Percentiles rank a stretch among this genome's conserved stretches.
Conservation (phyloP, 2,113 vertebrate species). For the Laterallus jamaicensis region DNA sequence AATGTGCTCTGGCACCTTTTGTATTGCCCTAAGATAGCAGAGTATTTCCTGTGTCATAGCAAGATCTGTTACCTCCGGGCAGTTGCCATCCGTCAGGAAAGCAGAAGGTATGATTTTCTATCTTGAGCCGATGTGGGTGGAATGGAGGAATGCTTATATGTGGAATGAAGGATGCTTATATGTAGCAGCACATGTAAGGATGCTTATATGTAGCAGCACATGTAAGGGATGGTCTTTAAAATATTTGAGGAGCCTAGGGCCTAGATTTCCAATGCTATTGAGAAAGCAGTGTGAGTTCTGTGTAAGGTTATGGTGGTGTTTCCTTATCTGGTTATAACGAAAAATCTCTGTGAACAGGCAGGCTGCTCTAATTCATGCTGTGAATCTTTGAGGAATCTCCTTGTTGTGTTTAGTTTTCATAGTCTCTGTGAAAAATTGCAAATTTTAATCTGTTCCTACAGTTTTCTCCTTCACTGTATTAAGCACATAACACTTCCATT, state of each 20-base stretch:
- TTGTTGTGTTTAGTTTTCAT: background rate
- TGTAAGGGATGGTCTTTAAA: background rate
- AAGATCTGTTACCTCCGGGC: background rate
- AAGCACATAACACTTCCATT: background rate
- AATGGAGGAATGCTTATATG: background rate
- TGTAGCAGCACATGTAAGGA: background rate
- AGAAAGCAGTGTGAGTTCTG: background rate
- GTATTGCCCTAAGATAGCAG: background rate
- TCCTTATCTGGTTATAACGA: too few relatives aligned
- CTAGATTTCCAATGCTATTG: background rate
- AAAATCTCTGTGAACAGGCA: background rate
- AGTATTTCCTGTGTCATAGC: background rate
- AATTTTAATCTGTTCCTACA: background rate
- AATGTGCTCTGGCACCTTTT: background rate
- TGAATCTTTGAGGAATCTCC: background rate
- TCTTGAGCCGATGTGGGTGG: background rate
- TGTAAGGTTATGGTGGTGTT: background rate
- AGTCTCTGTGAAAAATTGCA: background rate
- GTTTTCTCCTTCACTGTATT: background rate
- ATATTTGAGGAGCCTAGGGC: background rate
- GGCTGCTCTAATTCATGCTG: background rate
- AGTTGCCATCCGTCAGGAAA: background rate
- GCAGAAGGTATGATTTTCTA: background rate
- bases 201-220: background rate
- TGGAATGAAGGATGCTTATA: background rate